These are phyloP conservation scores for Pristionchus japonicus DNA, from an alignment of 2,888 invertebrate species.

Conservation along the genomic window DNA sequence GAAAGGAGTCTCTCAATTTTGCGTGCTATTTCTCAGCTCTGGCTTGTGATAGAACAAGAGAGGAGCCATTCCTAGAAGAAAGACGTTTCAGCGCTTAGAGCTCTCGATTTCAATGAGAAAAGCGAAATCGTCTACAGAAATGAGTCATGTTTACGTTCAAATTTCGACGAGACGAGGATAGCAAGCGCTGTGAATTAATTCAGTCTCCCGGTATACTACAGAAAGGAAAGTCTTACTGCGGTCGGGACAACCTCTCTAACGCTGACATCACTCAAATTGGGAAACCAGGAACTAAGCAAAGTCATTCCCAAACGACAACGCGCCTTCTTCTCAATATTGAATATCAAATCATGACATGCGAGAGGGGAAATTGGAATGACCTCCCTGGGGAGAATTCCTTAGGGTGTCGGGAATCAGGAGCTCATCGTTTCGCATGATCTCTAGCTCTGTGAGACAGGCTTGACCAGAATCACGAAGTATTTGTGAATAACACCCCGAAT, in stretches of 20 bases:
- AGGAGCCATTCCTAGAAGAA: too few relatives aligned
- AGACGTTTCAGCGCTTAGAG: constrained; percentile 14
- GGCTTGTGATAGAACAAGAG: too few relatives aligned
- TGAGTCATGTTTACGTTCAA: neutral
- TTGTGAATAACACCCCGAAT: too few relatives aligned
- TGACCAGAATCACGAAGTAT: too few relatives aligned
- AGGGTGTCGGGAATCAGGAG: neutral
- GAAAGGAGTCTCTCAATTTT: too few relatives aligned
- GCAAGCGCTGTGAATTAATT: neutral
- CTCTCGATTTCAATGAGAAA: neutral
- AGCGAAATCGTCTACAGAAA: neutral
- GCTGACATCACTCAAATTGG: neutral
- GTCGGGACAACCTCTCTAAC: neutral
- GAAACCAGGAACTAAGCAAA: constrained; percentile 3
- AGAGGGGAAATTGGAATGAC: constrained; percentile 6
- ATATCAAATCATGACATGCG: constrained; percentile 36
- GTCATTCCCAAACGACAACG: neutral
- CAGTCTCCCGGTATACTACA: too few relatives aligned
- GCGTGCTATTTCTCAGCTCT: too few relatives aligned
- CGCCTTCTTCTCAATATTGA: neutral
- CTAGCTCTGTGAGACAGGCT: too few relatives aligned
- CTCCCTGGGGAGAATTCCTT: neutral
- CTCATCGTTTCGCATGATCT: too few relatives aligned
- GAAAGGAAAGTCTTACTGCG: neutral
- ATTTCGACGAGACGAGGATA: neutral